Percentiles rank a stretch among this genome's conserved stretches.
Evolutionary conservation across 2,888 invertebrate genomes (phyloP).

Genomic region (Eristalis arbustorum): DNA sequence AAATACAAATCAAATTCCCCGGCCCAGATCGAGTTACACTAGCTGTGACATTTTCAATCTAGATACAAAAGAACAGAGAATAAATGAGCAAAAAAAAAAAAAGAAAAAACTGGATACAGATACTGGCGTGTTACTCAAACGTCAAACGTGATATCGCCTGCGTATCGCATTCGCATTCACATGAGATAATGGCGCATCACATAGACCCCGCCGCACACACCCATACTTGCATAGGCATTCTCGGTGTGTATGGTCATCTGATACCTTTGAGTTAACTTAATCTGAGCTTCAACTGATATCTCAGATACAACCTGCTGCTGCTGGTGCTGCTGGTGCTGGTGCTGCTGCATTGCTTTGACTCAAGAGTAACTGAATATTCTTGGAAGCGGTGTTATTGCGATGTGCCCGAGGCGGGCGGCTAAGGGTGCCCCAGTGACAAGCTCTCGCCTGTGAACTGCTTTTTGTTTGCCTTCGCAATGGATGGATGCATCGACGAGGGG

Average conservation of each 20-base stretch:
- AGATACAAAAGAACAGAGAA: conserved; percentile 5
- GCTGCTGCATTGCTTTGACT: neutral
- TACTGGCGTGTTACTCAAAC: conserved; percentile 28
- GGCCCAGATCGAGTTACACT: conserved; percentile 17
- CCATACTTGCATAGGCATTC: neutral
- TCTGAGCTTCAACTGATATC: conserved; percentile 18
- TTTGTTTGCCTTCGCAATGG: too few species aligned
- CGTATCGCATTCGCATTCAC: conserved; percentile 34
- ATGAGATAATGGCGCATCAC: neutral
- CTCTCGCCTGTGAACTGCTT: too few species aligned
- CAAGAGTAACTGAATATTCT: conserved; percentile 40
- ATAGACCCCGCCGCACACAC: neutral
- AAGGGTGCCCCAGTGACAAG: neutral
- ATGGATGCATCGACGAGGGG: too few species aligned
- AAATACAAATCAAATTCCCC: conserved; percentile 27
- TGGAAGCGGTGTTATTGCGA: conserved; percentile 8
- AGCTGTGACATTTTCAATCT: conserved; percentile 25
- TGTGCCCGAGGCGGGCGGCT: neutral
- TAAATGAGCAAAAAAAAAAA: neutral
- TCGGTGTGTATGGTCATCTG: conserved; percentile 11
- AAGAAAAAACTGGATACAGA: conserved; percentile 25
- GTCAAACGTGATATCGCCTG: conserved; percentile 38
- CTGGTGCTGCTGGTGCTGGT: neutral
- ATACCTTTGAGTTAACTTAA: conserved; percentile 40
- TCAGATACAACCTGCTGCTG: neutral